These are phyloP conservation scores for Notospermus geniculatus DNA, from an alignment of 1,140 invertebrate species.

Conservation along the genomic window DNA sequence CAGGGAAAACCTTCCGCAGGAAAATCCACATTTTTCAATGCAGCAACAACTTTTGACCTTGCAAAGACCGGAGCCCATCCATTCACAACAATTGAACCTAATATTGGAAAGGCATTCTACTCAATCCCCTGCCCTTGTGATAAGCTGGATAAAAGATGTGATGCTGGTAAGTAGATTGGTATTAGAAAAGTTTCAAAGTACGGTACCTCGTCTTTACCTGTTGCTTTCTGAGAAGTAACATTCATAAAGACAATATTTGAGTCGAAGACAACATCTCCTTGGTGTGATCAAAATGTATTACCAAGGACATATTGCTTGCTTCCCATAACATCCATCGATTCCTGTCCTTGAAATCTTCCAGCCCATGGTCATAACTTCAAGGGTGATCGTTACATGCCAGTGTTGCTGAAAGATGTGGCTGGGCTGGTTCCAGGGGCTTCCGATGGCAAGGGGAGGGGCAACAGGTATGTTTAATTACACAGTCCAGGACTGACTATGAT, in stretches of 20 bases:
- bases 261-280: no score
- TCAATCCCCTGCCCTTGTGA: constrained; percentile 30
- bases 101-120: constrained; percentile 32
- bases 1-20: constrained; percentile 35
- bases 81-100: constrained; percentile 35
- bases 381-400: constrained; percentile 25
- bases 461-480: constrained; percentile 22
- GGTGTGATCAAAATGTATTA: not conserved
- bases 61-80: constrained; percentile 33
- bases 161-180: constrained; percentile 29
- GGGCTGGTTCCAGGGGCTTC: constrained; percentile 34
- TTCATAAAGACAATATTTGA: no score
- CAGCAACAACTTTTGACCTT: constrained; percentile 28
- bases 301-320: no score
- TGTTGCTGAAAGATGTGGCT: constrained; percentile 31
- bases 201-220: no score
- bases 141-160: constrained; percentile 17
- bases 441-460: constrained; percentile 32
- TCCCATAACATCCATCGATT: no score
- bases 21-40: constrained; percentile 35
- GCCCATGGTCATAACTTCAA: constrained; percentile 28
- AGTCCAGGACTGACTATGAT: no score
- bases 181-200: no score
- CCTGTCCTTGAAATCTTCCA: constrained; percentile 1
- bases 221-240: no score